A percentile compares a stretch with the other conserved stretches of the same genome.
Evolutionary conservation across 2,888 invertebrate genomes (phyloP).

Genomic region (Leucania comma): DNA sequence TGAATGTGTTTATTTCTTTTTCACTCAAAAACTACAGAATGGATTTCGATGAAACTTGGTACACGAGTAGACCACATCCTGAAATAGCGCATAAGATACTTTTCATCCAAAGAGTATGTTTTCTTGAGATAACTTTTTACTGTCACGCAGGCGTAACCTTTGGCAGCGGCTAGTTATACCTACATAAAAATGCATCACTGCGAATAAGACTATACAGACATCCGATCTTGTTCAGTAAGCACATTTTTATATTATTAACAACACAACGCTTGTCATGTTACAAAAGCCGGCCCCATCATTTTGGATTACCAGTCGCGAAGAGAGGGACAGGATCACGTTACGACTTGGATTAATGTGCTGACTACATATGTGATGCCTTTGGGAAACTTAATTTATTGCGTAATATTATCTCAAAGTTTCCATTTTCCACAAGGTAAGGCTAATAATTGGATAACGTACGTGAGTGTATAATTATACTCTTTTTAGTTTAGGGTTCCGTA

Average conservation of each 20-base stretch:
- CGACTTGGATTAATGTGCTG: slow-evolving; percentile 49
- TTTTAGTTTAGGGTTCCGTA: too few relatives aligned
- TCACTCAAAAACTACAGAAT: too few relatives aligned
- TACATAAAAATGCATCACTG: background rate
- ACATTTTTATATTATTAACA: slow-evolving; percentile 43
- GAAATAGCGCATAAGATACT: too few relatives aligned
- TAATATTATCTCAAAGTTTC: slow-evolving; percentile 43
- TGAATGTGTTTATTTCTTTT: too few relatives aligned
- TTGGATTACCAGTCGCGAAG: slow-evolving; percentile 39
- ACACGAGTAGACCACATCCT: too few relatives aligned
- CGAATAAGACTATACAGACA: slow-evolving; percentile 16
- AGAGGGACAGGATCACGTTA: slow-evolving; percentile 49
- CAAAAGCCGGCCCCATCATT: slow-evolving; percentile 40
- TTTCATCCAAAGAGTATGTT: too few relatives aligned
- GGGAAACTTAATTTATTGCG: slow-evolving; percentile 45
- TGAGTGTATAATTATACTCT: slow-evolving; percentile 14
- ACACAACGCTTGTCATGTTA: slow-evolving; percentile 28
- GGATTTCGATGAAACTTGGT: too few relatives aligned
- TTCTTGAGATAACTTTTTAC: too few relatives aligned
- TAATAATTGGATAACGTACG: slow-evolving; percentile 28
- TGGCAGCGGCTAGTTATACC: too few relatives aligned
- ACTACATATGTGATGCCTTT: slow-evolving; percentile 48
- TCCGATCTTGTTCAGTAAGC: slow-evolving; percentile 8
- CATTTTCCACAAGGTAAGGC: slow-evolving; percentile 26
- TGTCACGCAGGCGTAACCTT: too few relatives aligned